A percentile compares a stretch with the other conserved stretches of the same genome.
phyloP scores from a whole-genome alignment of 2,888 invertebrate species.

The Idaea aversata region DNA sequence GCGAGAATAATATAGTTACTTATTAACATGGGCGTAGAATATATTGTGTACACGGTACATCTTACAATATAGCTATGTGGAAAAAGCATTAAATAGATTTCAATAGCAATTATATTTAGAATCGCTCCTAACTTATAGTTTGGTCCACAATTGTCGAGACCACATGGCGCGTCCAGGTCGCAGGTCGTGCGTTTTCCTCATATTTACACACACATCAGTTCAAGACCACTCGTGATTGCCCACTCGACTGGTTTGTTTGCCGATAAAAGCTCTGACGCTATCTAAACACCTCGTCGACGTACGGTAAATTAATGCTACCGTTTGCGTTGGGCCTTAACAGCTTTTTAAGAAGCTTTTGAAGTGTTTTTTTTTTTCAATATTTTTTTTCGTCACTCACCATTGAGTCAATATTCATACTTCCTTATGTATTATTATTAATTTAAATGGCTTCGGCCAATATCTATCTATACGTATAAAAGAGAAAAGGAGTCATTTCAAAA shows the following conservation, averaged over 20 bases:
- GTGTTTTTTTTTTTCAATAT: background rate
- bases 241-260: slow-evolving; percentile 32
- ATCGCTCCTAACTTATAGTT: background rate
- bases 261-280: slow-evolving; percentile 1
- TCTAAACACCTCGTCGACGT: background rate
- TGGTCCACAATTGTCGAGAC: background rate
- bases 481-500: too few species aligned
- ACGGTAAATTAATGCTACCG: slow-evolving; percentile 3
- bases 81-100: too few species aligned
- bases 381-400: background rate
- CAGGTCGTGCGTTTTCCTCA: slow-evolving; percentile 48
- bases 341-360: slow-evolving; percentile 1
- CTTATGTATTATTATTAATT: background rate
- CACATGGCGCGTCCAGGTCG: slow-evolving; percentile 14
- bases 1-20: too few species aligned
- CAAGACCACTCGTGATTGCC: slow-evolving; percentile 35
- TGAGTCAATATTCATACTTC: background rate
- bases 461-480: too few species aligned
- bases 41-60: too few species aligned
- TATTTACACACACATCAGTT: slow-evolving; percentile 40
- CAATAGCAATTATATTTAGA: too few species aligned
- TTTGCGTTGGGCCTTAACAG: background rate
- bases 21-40: too few species aligned
- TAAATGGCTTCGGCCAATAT: too few species aligned
- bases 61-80: too few species aligned